Conservation (phyloP, 2,797 vertebrate genomes). For the Craterocephalus amniculus region DNA sequence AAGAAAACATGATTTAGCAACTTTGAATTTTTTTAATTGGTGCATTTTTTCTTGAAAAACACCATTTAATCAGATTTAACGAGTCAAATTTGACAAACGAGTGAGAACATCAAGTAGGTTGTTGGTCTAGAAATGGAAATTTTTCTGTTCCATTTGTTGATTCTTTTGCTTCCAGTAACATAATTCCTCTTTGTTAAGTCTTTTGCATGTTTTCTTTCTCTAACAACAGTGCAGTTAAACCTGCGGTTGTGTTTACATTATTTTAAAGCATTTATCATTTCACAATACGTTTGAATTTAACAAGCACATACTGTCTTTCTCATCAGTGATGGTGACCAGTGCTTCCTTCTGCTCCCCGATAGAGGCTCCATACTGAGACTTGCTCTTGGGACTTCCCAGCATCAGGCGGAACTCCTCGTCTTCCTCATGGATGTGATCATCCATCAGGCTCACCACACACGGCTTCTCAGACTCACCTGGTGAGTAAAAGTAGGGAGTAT, state of each 20-base stretch:
- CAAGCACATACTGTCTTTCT: constrained; percentile 85
- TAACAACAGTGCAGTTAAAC: too few relatives aligned
- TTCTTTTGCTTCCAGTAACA: background rate
- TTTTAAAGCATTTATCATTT: background rate
- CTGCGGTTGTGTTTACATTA: background rate
- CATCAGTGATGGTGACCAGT: constrained; percentile 85
- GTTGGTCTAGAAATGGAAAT: background rate
- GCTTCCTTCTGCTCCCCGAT: constrained; percentile 87
- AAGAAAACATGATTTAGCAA: background rate
- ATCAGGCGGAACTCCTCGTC: constrained; percentile 88
- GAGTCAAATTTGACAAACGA: background rate
- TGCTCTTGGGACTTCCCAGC: constrained; percentile 85
- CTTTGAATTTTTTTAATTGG: background rate
- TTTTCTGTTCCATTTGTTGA: background rate
- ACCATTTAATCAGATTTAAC: background rate
- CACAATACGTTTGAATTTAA: background rate
- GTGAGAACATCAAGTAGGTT: background rate
- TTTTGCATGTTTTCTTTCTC: too few relatives aligned
- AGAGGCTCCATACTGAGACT: constrained; percentile 83
- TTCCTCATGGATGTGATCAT: constrained; percentile 87
- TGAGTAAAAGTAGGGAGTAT: background rate
- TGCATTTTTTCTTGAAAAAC: background rate
- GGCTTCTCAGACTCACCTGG: constrained; percentile 88
- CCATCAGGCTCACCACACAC: constrained; percentile 84
- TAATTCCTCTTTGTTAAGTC: background rate